Base-by-base conservation (phyloP, 2,888 invertebrate species). In the Cheilosia soror region DNA sequence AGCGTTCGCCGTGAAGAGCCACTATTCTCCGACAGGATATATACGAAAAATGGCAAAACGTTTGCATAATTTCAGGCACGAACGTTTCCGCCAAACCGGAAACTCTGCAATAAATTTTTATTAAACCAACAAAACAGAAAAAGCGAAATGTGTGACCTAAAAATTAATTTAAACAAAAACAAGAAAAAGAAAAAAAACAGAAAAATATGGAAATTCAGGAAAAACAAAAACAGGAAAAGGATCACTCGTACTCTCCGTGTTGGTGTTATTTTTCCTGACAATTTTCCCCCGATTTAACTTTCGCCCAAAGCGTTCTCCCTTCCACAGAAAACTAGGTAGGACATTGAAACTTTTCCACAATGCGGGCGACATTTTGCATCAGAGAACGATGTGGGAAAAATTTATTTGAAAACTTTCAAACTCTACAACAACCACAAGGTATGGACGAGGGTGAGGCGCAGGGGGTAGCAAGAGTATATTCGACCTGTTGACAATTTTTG, bases 21-120 rank as follows among this genome's bases (percentile, higher is more conserved):
- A 7, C 49, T 42, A 13, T 37, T 37, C 29, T 20, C 27, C 15
- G 15, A 33, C 40, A 4, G 55, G 53, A 82, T 66, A 44, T 66
- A 44, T 27, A 58, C 9, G 15, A 25, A 55, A 57, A 68, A 66
- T 77, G 29, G 55, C 2, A 53, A 72, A 72, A 66, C 66, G 29
- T 25, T 73, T 83, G 78, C 82, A 83, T 83, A 83, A 66, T 78
- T 83, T 72, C 62, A 72, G 82, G 78, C 72, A 78, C 66, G 25
- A 68, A 71, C 7, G 65, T 53, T 3, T 7, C 42, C 20, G 20
- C 20, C 2, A 60, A 66, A 25, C 51, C 55, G 82, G 49, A 82
- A 68, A 72, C 44, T 72, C 60, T 29, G 55, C 55, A 47, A 78
- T 78, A 68, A 78, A 83, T 78, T 68, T 68, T 78, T 42, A 72